Base-by-base conservation (phyloP, 2,888 invertebrate genomes). In the Tenthredo amoena region DNA sequence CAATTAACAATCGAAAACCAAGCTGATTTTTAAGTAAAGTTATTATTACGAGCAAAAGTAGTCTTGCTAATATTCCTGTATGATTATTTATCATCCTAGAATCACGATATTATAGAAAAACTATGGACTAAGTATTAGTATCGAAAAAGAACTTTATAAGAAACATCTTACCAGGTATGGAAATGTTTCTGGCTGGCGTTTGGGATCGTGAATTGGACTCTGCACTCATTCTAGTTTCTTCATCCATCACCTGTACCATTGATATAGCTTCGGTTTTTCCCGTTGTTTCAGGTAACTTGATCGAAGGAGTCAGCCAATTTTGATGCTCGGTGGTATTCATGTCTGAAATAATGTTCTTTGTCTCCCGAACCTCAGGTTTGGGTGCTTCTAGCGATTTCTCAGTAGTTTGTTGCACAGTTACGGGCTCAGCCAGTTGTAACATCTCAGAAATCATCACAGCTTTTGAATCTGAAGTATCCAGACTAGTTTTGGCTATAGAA, bases 191-290 rank as follows among this genome's bases (percentile, higher is more conserved):
- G 15, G 93, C 93, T 18, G 93, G 93, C 37, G 93, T 93, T 86
- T 94, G 94, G 15, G 93, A 93, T 85, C 93, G 90, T 12, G 93
- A 93, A 18, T 90, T 88, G 3, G 92, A 93, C 85, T 93, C 93
- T 2, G 94, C 94, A 88, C 95, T 95, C 95, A 95, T 95, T 86
- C 95, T 91, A 1, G 95, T 95, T 88, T 95, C 95, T 88, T 95
- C 95, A 86, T 95, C 95, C 86, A 94, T 94, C 37, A 94, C 94
- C 87, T 94, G 94, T 1, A 94, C 91, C 1, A 92, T 91, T 18
- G 92, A 92, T n/a, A 93, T 89, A 58, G 88, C 88, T 85, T 91
- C 91, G 37, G 87, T 88, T 79, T 89, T 90, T 6, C 87, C 62
- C 4, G 87, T 71, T 43, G 91, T 91, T n/a, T 87, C 86, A 47